Evolutionary conservation across 2,797 vertebrate species (phyloP).

Genomic region (Epinephelus malabaricus): DNA sequence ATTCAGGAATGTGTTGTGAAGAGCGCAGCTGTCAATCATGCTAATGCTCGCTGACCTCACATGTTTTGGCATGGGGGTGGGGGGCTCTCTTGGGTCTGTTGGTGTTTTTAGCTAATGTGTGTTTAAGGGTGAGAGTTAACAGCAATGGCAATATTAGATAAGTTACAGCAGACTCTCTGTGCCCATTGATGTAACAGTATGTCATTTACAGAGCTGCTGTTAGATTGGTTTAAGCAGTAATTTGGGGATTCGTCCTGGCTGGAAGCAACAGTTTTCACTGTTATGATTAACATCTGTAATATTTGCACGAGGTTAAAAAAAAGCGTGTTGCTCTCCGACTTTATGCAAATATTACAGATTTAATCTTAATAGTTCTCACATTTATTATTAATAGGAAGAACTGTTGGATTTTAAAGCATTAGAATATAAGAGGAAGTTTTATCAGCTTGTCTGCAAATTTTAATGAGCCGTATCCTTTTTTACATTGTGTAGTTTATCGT

Average conservation of each 20-base stretch:
- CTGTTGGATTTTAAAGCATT: neutral
- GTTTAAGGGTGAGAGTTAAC: neutral
- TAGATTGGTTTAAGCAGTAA: neutral
- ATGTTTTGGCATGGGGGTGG: neutral
- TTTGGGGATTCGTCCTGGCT: neutral
- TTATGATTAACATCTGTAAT: neutral
- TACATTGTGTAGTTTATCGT: neutral
- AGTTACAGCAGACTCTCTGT: neutral
- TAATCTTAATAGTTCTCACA: neutral
- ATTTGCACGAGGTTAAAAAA: neutral
- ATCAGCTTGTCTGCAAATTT: neutral
- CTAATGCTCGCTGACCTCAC: conserved; percentile 2
- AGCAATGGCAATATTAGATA: neutral
- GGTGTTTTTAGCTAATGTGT: neutral
- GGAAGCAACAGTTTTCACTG: neutral
- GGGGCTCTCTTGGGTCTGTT: neutral
- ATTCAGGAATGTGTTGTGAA: conserved; percentile 19
- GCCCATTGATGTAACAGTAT: neutral
- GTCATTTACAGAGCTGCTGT: neutral
- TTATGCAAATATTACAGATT: neutral
- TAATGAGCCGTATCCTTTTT: neutral
- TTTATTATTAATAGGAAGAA: neutral
- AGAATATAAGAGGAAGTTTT: neutral
- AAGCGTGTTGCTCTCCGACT: neutral
- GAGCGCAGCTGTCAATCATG: conserved; percentile 16